Evolutionary conservation across 1,140 invertebrate genomes (phyloP), one percentile per base, ranked within the genome.

Genomic region (Drosophila grimshawi): DNA sequence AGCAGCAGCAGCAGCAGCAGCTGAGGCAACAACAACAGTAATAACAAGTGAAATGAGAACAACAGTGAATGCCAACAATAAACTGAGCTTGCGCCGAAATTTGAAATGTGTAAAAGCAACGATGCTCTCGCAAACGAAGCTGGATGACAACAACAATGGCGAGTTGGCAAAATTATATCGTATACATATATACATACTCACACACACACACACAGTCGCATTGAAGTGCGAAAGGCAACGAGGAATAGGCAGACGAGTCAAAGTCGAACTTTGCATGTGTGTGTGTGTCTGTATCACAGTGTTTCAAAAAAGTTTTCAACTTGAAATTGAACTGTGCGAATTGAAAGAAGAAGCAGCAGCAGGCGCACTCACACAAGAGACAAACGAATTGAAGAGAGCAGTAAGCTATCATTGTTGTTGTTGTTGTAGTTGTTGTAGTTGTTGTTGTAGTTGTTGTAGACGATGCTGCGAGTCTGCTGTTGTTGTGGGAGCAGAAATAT

Each of bases 21-120:
- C 69, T 70, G 69, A 57, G 82, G 60, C 63, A 80, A 64, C 74
- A 80, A 62, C 48, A 80, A 67, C 63, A 71, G 64, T 45, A 60
- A 59, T n/a, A 61, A 69, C 56, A 69, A 69, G 35, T 8, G 30
- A 46, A 52, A 7, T 55, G 46, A 53, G 41, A 64, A 53, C 48
- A 64, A 64, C 61, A 41, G 43, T 64, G 51, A 78, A 86, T 68
- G 68, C 66, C 78, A 89, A 88, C 85, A 88, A 88, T 89, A 89
- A 68, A 89, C 85, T 89, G 85, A 80, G 85, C 81, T 89, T 89
- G 85, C 85, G 85, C 85, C 86, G 59, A 82, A 82, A 81, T 63
- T 76, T 52, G 43, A 48, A 73, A 74, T 62, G 55, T 77, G 70
- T 53, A 63, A 81, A 75, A 82, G 49, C 69, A 63, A 78, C 48